phyloP scores from a whole-genome alignment of 2,797 vertebrate genomes.

The Okamejei kenojei region DNA sequence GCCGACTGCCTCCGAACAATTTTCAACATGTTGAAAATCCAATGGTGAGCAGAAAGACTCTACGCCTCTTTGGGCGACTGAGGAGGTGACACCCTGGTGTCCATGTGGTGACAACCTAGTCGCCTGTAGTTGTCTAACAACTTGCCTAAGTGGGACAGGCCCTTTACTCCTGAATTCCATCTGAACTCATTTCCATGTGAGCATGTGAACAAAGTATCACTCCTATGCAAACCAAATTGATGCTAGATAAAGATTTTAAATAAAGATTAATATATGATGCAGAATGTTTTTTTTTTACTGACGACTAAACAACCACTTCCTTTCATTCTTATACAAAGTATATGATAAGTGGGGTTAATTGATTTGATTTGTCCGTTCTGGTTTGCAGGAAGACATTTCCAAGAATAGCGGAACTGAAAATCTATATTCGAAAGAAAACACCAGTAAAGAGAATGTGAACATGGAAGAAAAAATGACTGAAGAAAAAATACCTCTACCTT shows the following conservation, averaged over 20 bases:
- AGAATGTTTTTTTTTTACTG: neutral
- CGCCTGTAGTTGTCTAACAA: too few relatives aligned
- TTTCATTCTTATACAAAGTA: too few relatives aligned
- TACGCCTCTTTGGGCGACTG: too few relatives aligned
- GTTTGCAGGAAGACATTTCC: constrained; percentile 54
- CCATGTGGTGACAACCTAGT: too few relatives aligned
- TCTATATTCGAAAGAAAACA: constrained; percentile 44
- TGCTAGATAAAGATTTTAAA: neutral
- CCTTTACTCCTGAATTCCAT: neutral
- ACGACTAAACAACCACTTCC: neutral
- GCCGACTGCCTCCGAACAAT: too few relatives aligned
- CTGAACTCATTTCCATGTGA: neutral
- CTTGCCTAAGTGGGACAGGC: too few relatives aligned
- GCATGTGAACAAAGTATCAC: neutral
- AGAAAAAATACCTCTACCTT: constrained; percentile 67
- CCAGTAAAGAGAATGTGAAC: constrained; percentile 47
- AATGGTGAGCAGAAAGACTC: too few relatives aligned
- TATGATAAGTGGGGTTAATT: neutral
- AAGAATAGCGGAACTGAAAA: constrained; percentile 52
- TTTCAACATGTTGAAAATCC: too few relatives aligned
- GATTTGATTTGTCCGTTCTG: constrained; percentile 38
- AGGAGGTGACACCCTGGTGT: too few relatives aligned
- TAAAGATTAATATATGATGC: neutral
- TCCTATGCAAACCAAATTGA: neutral
- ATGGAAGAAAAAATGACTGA: constrained; percentile 44